Base-by-base conservation (phyloP, 2,113 vertebrate genomes). In the Mionectes macconnelli region DNA sequence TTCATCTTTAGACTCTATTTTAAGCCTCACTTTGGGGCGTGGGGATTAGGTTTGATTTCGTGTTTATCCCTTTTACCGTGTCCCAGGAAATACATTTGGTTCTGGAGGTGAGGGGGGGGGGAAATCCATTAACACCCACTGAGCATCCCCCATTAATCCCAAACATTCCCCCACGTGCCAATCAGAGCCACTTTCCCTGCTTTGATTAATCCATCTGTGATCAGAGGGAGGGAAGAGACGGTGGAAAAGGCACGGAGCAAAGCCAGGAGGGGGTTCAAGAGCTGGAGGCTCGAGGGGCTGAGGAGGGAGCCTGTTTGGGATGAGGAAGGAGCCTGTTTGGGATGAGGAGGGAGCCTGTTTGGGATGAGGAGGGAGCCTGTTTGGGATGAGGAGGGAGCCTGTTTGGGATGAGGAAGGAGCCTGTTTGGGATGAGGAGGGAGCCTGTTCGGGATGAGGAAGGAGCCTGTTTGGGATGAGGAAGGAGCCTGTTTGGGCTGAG, bases 1-100 rank as follows among this genome's bases (percentile, higher is more conserved):
- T 84, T 20, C 66, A 40, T 40, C 55, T 63, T 76, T 56, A 13
- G 1, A 3, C 27, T 90, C 67, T 44, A 68, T 84, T 92, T 84
- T 59, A 68, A 70, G 76, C 13, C 0, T 9, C 59, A 57, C 40
- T 31, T 60, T 19, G 47, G 42, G 9, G 42, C 4, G 0, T 2
- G 62, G 72, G 84, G 77, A 86, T 78, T 25, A 21, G 62, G 25
- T 40, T 79, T 66, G 85, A 79, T 75, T 80, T 70, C 27, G 24
- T 49, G 63, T 80, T 94, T 56, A 1, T 52, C 77, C 69, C 68
- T 66, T 23, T 14, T 4, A 30, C 0, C 0, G 27, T 7, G 11
- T 67, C 82, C 67, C 47, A 19, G 91, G 66, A 68, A 78, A 63
- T 18, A 14, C 31, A 44, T 30, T 60, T 59, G 57, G 42, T 27